Evolutionary conservation across 2,888 invertebrate genomes (phyloP).

Genomic region (Oscheius sp.): DNA sequence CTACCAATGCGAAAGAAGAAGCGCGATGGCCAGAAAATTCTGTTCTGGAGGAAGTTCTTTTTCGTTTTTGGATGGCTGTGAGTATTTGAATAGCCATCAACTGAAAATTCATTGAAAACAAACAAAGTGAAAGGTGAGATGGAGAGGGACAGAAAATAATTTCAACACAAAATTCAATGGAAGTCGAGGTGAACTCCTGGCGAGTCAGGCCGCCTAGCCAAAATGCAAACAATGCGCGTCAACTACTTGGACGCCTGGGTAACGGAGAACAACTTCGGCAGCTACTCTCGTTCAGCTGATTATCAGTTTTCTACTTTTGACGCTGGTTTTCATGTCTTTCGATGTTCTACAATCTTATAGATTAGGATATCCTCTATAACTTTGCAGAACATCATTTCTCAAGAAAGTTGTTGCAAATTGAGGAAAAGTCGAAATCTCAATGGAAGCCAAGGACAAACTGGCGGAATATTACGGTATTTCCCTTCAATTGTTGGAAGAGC

Average conservation of each 20-base stretch:
- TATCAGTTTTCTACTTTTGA: too few species aligned
- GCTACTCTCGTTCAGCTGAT: neutral
- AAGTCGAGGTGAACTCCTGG: constrained; percentile 13
- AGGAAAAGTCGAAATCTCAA: too few species aligned
- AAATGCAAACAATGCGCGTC: constrained; percentile 22
- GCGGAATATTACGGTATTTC: too few species aligned
- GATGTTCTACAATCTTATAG: neutral
- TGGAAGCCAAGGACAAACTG: too few species aligned
- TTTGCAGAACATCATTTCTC: neutral
- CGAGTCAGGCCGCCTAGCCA: constrained; percentile 21
- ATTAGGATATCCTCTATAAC: neutral
- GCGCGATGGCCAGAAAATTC: too few species aligned
- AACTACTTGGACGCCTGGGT: constrained; percentile 8
- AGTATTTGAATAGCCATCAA: neutral
- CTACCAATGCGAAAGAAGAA: too few species aligned
- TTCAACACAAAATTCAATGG: neutral
- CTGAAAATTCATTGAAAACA: neutral
- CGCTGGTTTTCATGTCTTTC: neutral
- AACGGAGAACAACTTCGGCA: neutral
- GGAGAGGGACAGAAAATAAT: too few species aligned
- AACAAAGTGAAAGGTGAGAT: constrained; percentile 5
- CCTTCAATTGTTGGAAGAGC: too few species aligned
- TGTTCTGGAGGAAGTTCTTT: too few species aligned
- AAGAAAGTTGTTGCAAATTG: too few species aligned
- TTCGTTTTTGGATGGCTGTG: neutral